Evolutionary conservation across 2,888 invertebrate genomes (phyloP).

Genomic region (Brachyopa scutellaris): DNA sequence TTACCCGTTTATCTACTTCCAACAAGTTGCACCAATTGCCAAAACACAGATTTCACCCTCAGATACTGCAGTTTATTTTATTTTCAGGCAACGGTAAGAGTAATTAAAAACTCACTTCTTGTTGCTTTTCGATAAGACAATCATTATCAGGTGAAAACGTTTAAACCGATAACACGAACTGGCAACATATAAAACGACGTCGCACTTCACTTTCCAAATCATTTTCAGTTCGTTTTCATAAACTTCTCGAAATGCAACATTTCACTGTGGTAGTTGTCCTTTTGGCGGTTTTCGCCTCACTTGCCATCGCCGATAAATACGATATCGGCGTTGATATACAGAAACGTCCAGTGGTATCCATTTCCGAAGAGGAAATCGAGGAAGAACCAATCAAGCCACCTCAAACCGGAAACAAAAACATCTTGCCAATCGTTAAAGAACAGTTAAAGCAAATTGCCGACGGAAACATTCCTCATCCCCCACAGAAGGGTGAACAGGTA

Average conservation of each 20-base stretch:
- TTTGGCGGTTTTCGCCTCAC: too few relatives aligned
- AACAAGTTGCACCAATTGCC: slow-evolving; percentile 12
- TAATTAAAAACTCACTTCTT: slow-evolving; percentile 49
- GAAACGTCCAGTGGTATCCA: too few relatives aligned
- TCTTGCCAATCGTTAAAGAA: too few relatives aligned
- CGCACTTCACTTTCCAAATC: neutral
- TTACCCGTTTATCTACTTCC: too few relatives aligned
- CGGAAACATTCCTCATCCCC: too few relatives aligned
- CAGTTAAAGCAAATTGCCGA: too few relatives aligned
- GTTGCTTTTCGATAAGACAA: slow-evolving; percentile 43
- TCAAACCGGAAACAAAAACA: too few relatives aligned
- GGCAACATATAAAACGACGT: slow-evolving; percentile 32
- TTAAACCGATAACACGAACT: neutral
- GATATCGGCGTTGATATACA: too few relatives aligned
- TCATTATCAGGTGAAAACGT: slow-evolving; percentile 5
- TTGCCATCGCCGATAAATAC: too few relatives aligned
- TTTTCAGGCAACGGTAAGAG: neutral
- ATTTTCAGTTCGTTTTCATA: slow-evolving; percentile 3
- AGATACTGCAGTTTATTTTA: slow-evolving; percentile 26
- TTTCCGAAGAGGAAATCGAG: too few relatives aligned
- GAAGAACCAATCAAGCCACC: too few relatives aligned
- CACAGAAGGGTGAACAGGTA: too few relatives aligned
- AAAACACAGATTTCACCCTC: slow-evolving; percentile 21
- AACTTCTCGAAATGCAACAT: slow-evolving; percentile 40
- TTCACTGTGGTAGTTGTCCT: neutral